A percentile compares a stretch with the other conserved stretches of the same genome.
Evolutionary conservation across 2,888 invertebrate genomes (phyloP).

Genomic region (Octodonta nipae): DNA sequence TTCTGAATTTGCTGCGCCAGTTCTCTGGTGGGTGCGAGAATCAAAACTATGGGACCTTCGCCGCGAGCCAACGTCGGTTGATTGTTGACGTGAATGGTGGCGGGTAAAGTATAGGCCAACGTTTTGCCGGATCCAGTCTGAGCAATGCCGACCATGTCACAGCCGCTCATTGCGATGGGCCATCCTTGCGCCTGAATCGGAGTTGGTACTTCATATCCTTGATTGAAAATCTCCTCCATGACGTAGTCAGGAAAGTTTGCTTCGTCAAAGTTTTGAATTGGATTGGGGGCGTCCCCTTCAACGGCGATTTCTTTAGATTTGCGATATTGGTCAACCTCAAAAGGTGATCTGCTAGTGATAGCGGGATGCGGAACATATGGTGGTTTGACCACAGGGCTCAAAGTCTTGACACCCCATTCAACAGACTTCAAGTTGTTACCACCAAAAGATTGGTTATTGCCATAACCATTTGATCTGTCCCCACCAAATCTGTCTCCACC

Average conservation of each 20-base stretch:
- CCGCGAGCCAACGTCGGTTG: conserved; percentile 64
- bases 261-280: conserved; percentile 67
- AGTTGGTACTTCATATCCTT: conserved; percentile 64
- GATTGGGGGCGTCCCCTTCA: conserved; percentile 61
- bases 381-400: conserved; percentile 73
- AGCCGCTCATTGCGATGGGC: conserved; percentile 73
- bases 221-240: conserved; percentile 56
- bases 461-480: no score
- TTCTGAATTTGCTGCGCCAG: conserved; percentile 74
- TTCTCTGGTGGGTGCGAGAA: conserved; percentile 67
- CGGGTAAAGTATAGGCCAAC: conserved; percentile 69
- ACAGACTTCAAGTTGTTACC: conserved; percentile 44
- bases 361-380: conserved; percentile 64
- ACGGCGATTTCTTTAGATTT: conserved; percentile 74
- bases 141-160: conserved; percentile 79
- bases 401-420: conserved; percentile 60
- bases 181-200: conserved; percentile 80
- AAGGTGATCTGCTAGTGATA: conserved; percentile 49
- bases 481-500: no score
- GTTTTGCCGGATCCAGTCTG: conserved; percentile 77
- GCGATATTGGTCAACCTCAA: conserved; percentile 62
- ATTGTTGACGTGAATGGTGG: conserved; percentile 75
- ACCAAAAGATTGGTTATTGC: no score
- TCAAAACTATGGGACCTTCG: conserved; percentile 73
- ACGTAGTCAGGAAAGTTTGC: conserved; percentile 69